Evolutionary conservation across 2,797 vertebrate genomes (phyloP).

Genomic region (Sebastes oblongus): DNA sequence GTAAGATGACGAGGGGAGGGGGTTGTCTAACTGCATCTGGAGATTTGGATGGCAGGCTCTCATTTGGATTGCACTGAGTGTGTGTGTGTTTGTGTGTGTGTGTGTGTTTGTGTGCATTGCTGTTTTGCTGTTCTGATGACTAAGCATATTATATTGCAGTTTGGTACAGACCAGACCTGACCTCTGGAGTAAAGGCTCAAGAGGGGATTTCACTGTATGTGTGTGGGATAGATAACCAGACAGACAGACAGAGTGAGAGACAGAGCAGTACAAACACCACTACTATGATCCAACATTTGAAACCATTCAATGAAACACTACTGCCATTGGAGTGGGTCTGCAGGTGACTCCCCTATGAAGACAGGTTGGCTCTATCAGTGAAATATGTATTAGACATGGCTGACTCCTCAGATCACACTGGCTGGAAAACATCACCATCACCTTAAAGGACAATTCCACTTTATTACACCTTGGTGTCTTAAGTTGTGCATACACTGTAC

Average conservation of each 20-base stretch:
- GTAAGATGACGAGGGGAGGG: slow-evolving; percentile 35
- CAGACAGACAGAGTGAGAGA: background rate
- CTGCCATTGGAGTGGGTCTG: background rate
- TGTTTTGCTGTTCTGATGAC: slow-evolving; percentile 51
- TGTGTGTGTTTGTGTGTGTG: slow-evolving; percentile 7
- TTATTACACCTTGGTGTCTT: background rate
- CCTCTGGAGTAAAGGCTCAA: slow-evolving; percentile 39
- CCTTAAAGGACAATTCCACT: background rate
- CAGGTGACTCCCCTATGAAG: background rate
- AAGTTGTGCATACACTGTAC: too few relatives aligned
- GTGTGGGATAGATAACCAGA: background rate
- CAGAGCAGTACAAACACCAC: background rate
- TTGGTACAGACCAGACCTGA: slow-evolving; percentile 19
- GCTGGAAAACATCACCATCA: background rate
- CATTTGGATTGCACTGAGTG: slow-evolving; percentile 20
- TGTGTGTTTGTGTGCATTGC: background rate
- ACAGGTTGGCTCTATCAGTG: background rate
- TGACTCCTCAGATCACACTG: background rate
- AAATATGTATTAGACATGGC: background rate
- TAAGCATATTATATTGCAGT: slow-evolving; percentile 50
- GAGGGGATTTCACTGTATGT: slow-evolving; percentile 21
- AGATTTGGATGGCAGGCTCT: slow-evolving; percentile 32
- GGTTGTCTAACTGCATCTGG: slow-evolving; percentile 49
- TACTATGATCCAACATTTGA: background rate
- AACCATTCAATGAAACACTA: background rate